phyloP scores from a whole-genome alignment of 2,797 vertebrate genomes.

The Peromyscus aztecus region DNA sequence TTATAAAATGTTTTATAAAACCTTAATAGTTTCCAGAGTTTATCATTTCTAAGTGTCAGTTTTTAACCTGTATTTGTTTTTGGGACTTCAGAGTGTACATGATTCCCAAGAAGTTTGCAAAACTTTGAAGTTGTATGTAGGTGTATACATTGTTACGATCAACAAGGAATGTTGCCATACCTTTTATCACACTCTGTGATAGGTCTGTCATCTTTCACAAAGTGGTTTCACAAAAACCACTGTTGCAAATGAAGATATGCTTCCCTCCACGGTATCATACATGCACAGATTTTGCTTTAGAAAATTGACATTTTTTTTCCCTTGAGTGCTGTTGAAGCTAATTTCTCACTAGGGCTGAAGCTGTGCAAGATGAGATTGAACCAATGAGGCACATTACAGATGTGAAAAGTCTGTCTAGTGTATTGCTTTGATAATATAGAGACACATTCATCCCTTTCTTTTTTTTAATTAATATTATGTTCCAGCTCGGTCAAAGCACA shows the following conservation, averaged over 20 bases:
- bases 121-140: background rate
- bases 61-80: background rate
- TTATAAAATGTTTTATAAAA: background rate
- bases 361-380: background rate
- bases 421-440: background rate
- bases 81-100: background rate
- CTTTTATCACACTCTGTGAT: background rate
- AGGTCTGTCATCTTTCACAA: background rate
- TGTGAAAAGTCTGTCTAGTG: background rate
- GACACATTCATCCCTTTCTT: conserved; percentile 30
- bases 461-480: conserved; percentile 70
- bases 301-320: background rate
- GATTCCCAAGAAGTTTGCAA: background rate
- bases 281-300: conserved; percentile 48
- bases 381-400: background rate
- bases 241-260: background rate
- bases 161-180: background rate
- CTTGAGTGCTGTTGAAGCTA: background rate
- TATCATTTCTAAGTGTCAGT: background rate
- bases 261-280: conserved; percentile 29
- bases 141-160: background rate
- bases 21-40: background rate
- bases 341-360: conserved; percentile 31
- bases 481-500: conserved; percentile 35
- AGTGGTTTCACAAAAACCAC: background rate